These are phyloP conservation scores for Agrenia bidenticulata DNA, from an alignment of 2,888 invertebrate genomes.

Conservation along the genomic window DNA sequence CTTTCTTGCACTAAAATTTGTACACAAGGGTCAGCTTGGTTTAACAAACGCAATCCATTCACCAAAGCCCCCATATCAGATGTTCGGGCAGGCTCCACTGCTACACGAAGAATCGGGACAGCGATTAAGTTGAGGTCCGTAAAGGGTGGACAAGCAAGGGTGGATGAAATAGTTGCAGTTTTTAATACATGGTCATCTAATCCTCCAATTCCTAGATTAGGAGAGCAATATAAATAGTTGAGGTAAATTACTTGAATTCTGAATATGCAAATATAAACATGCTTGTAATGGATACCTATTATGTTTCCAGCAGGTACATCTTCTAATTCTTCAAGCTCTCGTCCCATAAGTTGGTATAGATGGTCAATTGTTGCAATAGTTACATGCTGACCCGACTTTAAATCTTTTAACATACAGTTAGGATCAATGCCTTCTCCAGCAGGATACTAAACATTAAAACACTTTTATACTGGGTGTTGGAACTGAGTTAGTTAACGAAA, in stretches of 20 bases:
- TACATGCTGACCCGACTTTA: conserved; percentile 66
- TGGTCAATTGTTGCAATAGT: conserved; percentile 68
- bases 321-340: conserved; percentile 78
- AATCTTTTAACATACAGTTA: conserved; percentile 62
- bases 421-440: conserved; percentile 53
- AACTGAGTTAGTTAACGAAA: too few species aligned
- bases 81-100: conserved; percentile 82
- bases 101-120: conserved; percentile 84
- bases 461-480: not conserved
- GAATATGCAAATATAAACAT: too few species aligned
- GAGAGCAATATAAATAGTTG: not conserved
- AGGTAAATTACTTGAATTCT: too few species aligned
- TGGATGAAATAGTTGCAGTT: conserved; percentile 84
- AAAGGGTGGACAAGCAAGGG: conserved; percentile 80
- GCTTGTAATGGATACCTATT: conserved; percentile 71
- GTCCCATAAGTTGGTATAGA: conserved; percentile 88
- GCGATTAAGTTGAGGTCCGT: conserved; percentile 74
- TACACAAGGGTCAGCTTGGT: conserved; percentile 93
- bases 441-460: conserved; percentile 44
- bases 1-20: conserved; percentile 85
- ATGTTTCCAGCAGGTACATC: conserved; percentile 88
- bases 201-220: conserved; percentile 72
- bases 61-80: conserved; percentile 66
- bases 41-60: conserved; percentile 74
- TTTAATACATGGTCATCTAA: conserved; percentile 81